Evolutionary conservation across 37 sponge, comb jelly and placozoan species (phyloP), one percentile per base, ranked within the genome.

Genomic region (Oscarella lobularis): DNA sequence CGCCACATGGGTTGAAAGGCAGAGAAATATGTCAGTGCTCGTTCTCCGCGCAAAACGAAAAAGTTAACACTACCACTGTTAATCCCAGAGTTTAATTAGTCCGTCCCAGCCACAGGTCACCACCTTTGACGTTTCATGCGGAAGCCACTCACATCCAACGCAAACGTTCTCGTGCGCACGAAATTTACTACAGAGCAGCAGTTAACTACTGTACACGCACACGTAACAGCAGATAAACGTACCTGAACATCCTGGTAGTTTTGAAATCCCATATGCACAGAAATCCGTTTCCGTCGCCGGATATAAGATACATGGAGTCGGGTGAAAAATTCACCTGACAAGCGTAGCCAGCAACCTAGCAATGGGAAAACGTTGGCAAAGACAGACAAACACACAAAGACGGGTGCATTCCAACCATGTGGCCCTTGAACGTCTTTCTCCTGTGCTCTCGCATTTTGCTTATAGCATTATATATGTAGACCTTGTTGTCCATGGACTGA

Each of bases 91-190:
- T 20, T 93, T 90, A 38, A 97, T 90, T 9, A 78, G 66, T 0
- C 99, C 99, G 84, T 97, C 99, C 99, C 99, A 97, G 30, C 99
- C 91, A 78, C 91, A 90, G 4, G 94, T 97, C 67, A 93, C 75
- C 5, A 97, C 81, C 39, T 97, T 97, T 14, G 94, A 93, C 1
- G 99, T 97, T 79, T 97, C 99, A 66, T 93, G 94, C 9, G 99
- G 99, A 27, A 88, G 81, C 99, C 99, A 97, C 54, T 77, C 74
- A 37, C 86, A 85, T 66, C 95, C 85, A 72, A 97, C 93, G 78
- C 99, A 97, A 76, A 97, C 99, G 30, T 78, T 75, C 20, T 88
- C 88, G 76, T 97, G 99, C 0, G 94, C 99, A 81, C 93, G 92
- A 70, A 97, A 86, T 55, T 94, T 87, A 34, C 88, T 92, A 68